Percentiles rank a stretch among this genome's conserved stretches.
phyloP scores from a whole-genome alignment of 2,797 vertebrate species.

The Spea hammondii region DNA sequence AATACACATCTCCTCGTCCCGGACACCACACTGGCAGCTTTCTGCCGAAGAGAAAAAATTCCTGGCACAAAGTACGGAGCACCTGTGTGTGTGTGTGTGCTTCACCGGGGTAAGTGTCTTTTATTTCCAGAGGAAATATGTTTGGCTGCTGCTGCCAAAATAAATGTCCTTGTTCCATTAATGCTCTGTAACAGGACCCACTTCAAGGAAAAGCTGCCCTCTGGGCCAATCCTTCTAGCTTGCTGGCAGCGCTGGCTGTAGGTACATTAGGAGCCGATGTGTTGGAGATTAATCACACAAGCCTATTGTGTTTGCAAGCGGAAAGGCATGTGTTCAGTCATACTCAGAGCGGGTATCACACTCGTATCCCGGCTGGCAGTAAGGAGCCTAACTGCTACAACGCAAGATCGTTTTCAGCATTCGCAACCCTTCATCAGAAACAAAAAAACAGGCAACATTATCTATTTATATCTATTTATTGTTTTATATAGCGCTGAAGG shows the following conservation, averaged over 20 bases:
- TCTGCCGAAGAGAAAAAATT: neutral
- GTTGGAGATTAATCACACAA: constrained; percentile 30
- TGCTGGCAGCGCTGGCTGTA: constrained; percentile 40
- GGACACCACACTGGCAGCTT: constrained; percentile 1
- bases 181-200: constrained; percentile 44
- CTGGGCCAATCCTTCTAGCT: constrained; percentile 39
- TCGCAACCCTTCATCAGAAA: no score
- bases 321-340: neutral
- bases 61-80: constrained; percentile 23
- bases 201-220: constrained; percentile 44
- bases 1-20: neutral
- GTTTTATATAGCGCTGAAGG: no score
- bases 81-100: constrained; percentile 43
- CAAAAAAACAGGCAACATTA: no score
- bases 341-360: no score
- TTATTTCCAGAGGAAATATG: constrained; percentile 44
- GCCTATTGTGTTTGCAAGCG: neutral
- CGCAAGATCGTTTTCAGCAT: neutral
- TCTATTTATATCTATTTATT: no score
- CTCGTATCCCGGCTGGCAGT: neutral
- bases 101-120: neutral
- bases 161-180: constrained; percentile 52
- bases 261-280: constrained; percentile 40
- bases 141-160: constrained; percentile 51
- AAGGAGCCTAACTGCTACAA: neutral